Base-by-base conservation (phyloP, 2,888 invertebrate genomes). In the Esperia sulphurella region DNA sequence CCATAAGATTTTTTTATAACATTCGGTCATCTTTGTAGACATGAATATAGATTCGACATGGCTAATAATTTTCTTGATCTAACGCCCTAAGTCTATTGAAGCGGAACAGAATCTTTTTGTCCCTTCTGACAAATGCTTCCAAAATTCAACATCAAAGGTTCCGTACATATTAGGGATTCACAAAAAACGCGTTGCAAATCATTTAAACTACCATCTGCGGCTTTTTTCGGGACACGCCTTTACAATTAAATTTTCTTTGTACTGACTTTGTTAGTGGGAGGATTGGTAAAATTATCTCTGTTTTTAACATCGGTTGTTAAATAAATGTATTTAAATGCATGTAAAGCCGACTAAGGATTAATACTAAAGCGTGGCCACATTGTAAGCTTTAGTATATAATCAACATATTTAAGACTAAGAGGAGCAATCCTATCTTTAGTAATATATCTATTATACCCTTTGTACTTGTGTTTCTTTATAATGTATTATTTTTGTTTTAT, bases 121-220 rank as follows among this genome's bases (percentile, higher is more conserved):
- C 43, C 50, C 43, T 46, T 14, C 41, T 35, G 5, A n/a, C 35
- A 35, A 35, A n/a, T n/a, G 10, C 5, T 43, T 30, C 29, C 12
- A 14, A 30, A 41, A 45, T 13, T 30, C 39, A 42, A 49, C 48
- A 46, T 56, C 54, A 56, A 52, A 55, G 45, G 28, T 40, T 46
- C 46, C 49, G 53, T 46, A 40, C 30, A 28, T 21, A n/a, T 35
- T 35, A n/a, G 9, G n/a, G n/a, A 35, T 3, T 5, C 21, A 5
- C 21, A 21, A 10, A 35, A 35, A n/a, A 35, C 8, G 35, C n/a
- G 35, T 35, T n/a, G 35, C 35, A 35, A 35, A 35, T 35, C 35
- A 6, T 31, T n/a, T n/a, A 35, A 35, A 1, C 35, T 9, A 9
- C 35, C 35, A n/a, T 35, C n/a, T 35, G 35, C n/a, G 35, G 35